A percentile compares a stretch with the other conserved stretches of the same genome.
These are phyloP conservation scores for Lathronympha strigana DNA, from an alignment of 2,888 invertebrate genomes.

Conservation along the genomic window DNA sequence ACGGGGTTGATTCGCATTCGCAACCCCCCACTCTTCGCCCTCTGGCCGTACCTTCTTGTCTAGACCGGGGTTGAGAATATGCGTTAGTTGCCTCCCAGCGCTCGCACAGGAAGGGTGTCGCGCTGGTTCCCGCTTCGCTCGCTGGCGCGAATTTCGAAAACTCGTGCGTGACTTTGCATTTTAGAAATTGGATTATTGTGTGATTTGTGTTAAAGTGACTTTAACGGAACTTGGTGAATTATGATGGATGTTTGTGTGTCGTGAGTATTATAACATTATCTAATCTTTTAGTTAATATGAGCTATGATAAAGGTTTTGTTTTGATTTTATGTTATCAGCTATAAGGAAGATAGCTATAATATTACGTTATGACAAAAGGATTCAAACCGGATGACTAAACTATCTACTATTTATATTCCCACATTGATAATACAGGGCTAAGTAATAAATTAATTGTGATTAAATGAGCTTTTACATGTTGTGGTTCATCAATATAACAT, in stretches of 20 bases:
- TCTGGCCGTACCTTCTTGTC: constrained; percentile 63
- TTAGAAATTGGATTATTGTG: constrained; percentile 46
- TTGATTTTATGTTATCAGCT: neutral
- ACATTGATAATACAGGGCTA: too few relatives aligned
- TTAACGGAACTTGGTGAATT: constrained; percentile 43
- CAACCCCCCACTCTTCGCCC: constrained; percentile 50
- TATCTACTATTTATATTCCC: too few relatives aligned
- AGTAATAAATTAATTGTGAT: too few relatives aligned
- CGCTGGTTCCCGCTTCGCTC: constrained; percentile 35
- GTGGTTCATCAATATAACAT: too few relatives aligned
- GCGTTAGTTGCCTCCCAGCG: constrained; percentile 64
- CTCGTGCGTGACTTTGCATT: constrained; percentile 47
- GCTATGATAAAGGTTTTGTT: constrained; percentile 38
- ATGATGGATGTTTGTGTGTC: constrained; percentile 45
- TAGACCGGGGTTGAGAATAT: constrained; percentile 66
- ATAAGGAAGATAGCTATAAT: too few relatives aligned
- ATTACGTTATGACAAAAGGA: too few relatives aligned
- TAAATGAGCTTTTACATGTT: too few relatives aligned
- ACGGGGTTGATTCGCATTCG: constrained; percentile 66
- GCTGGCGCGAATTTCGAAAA: constrained; percentile 72
- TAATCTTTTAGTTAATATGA: constrained; percentile 22
- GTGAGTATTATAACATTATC: constrained; percentile 46
- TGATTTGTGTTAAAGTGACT: constrained; percentile 52
- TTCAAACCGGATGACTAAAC: too few relatives aligned
- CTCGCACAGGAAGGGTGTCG: constrained; percentile 58